phyloP scores from a whole-genome alignment of 2,888 invertebrate species.

The Nymphalis polychloros region DNA sequence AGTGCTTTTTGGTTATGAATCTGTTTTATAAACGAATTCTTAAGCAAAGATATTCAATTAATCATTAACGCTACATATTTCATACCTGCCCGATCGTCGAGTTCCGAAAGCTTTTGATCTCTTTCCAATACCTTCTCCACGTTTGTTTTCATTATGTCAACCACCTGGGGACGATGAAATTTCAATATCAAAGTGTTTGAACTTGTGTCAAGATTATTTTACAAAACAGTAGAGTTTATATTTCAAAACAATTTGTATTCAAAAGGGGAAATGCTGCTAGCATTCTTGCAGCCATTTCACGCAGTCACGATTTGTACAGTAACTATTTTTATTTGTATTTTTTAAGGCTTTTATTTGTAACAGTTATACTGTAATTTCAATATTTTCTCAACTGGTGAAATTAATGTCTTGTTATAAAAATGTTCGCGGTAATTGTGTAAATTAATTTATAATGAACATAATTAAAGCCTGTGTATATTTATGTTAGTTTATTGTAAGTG shows the following conservation, averaged over 20 bases:
- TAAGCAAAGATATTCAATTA: neutral
- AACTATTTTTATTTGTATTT: too few species aligned
- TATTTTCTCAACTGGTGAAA: neutral
- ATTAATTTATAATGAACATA: too few species aligned
- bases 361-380: neutral
- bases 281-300: too few species aligned
- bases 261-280: too few species aligned
- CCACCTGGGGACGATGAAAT: constrained; percentile 82
- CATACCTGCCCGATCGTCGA: constrained; percentile 93
- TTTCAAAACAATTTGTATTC: constrained; percentile 2
- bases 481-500: too few species aligned
- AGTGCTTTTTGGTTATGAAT: neutral
- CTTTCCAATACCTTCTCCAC: constrained; percentile 98
- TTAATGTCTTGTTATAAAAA: neutral
- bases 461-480: too few species aligned
- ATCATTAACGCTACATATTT: constrained; percentile 10
- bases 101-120: constrained; percentile 97
- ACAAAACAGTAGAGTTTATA: neutral
- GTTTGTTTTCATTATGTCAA: constrained; percentile 97
- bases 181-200: constrained; percentile 11
- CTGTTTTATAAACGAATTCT: neutral
- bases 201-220: constrained; percentile 2
- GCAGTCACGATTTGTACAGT: too few species aligned
- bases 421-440: too few species aligned
- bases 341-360: too few species aligned